phyloP scores from a whole-genome alignment of 2,113 vertebrate species.

The Pan troglodytes region NHGRI_mPanTro3-v2.1_pri NC_072413.2:55810501-55811000 shows the following conservation, averaged over 20 bases:
- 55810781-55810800: neutral
- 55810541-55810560: neutral
- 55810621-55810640: neutral
- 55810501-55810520: neutral
- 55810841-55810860: constrained; percentile 16
- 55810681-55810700: neutral
- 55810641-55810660: neutral
- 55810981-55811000: neutral
- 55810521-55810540: neutral
- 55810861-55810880: neutral
- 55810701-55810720: neutral
- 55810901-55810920: constrained; percentile 20
- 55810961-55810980: neutral
- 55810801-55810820: neutral
- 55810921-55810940: constrained; percentile 1
- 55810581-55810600: neutral
- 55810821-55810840: neutral
- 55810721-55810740: neutral
- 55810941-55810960: neutral
- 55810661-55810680: neutral
- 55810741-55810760: neutral
- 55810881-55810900: neutral
- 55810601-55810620: constrained; percentile 38
- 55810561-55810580: neutral
- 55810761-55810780: neutral